A percentile compares a stretch with the other conserved stretches of the same genome.
phyloP scores from a whole-genome alignment of 2,888 invertebrate genomes.

The Chymomyza amoena region DNA sequence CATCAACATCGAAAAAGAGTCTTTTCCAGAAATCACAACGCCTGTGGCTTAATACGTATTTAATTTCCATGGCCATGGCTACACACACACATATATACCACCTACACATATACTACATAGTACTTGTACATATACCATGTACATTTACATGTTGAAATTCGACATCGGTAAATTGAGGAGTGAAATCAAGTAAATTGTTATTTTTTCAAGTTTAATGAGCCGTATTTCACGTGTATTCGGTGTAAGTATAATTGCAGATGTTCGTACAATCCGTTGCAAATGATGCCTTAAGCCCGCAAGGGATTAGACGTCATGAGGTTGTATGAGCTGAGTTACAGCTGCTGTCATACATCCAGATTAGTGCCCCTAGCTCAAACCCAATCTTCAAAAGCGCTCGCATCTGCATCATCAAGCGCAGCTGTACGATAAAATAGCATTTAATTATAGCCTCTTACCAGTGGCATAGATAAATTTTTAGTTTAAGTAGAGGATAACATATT shows the following conservation, averaged over 20 bases:
- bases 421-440: constrained; percentile 42
- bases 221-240: constrained; percentile 12
- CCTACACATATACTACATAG: not conserved
- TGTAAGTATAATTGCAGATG: not conserved
- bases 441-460: constrained; percentile 47
- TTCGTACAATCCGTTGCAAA: not conserved
- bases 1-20: not conserved
- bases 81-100: not conserved
- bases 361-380: not conserved
- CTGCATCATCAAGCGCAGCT: constrained; percentile 32
- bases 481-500: no score
- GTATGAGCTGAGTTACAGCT: not conserved
- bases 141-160: constrained; percentile 40
- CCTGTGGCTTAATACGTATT: not conserved
- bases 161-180: constrained; percentile 25
- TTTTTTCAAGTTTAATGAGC: constrained; percentile 58
- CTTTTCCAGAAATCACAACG: not conserved
- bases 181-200: constrained; percentile 54
- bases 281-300: not conserved
- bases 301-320: not conserved
- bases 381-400: constrained; percentile 52
- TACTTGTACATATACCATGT: constrained; percentile 7
- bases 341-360: not conserved
- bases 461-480: not conserved
- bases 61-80: not conserved